Percentiles rank a stretch among this genome's conserved stretches.
phyloP scores from a whole-genome alignment of 2,888 invertebrate genomes.

The Orthosia incerta region DNA sequence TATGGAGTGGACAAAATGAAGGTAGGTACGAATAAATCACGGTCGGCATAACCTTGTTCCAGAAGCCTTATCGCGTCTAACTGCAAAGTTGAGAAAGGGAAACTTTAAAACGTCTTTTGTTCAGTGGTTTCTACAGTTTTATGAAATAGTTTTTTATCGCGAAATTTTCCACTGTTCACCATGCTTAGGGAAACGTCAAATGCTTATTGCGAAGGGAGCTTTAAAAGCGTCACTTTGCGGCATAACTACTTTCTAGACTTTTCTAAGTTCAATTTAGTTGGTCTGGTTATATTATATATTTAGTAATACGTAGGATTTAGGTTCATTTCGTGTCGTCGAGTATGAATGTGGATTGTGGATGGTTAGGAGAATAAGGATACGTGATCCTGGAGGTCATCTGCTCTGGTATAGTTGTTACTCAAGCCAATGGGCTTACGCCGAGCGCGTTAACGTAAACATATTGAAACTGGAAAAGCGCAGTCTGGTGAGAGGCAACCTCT shows the following conservation, averaged over 20 bases:
- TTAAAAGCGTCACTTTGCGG: constrained; percentile 4
- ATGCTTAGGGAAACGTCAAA: constrained; percentile 5
- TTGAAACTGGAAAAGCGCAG: too few relatives aligned
- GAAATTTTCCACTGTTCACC: not conserved
- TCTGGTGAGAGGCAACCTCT: too few relatives aligned
- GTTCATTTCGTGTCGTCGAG: not conserved
- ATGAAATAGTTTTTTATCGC: not conserved
- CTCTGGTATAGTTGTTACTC: not conserved
- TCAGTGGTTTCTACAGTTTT: not conserved
- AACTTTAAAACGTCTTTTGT: not conserved
- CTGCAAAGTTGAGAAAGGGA: not conserved
- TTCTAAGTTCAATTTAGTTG: constrained; percentile 1
- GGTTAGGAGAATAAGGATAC: not conserved
- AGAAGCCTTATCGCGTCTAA: not conserved
- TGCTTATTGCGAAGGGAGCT: not conserved
- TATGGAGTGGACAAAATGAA: not conserved
- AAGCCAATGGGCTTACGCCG: too few relatives aligned
- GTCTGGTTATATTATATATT: not conserved
- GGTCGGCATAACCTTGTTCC: not conserved
- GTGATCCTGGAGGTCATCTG: not conserved
- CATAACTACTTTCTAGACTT: not conserved
- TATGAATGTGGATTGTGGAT: not conserved
- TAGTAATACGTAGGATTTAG: not conserved
- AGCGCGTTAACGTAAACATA: too few relatives aligned
- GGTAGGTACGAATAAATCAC: constrained; percentile 14